A percentile compares a stretch with the other conserved stretches of the same genome.
These are phyloP conservation scores for Leucoma salicis DNA, from an alignment of 2,888 invertebrate genomes.

Conservation along the genomic window DNA sequence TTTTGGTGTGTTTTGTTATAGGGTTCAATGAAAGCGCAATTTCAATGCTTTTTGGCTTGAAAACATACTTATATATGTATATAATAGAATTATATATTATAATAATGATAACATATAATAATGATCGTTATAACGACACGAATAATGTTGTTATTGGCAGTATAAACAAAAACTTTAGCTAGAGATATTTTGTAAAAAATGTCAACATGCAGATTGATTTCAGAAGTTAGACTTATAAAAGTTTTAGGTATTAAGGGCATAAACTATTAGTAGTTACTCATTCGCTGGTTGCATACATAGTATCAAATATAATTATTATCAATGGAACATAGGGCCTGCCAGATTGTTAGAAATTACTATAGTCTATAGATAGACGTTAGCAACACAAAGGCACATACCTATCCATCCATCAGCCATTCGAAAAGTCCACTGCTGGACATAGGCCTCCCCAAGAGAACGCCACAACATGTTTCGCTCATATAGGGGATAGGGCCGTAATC, in stretches of 20 bases:
- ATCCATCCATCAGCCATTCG: no score
- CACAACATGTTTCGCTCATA: no score
- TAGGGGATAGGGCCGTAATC: no score
- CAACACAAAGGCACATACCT: no score
- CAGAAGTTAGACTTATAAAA: conserved; percentile 12
- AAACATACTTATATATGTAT: conserved; percentile 34
- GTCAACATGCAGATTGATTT: background rate
- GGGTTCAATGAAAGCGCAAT: conserved; percentile 31
- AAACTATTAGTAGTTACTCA: conserved; percentile 40
- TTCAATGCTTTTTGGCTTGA: conserved; percentile 50
- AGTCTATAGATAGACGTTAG: no score
- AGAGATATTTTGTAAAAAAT: conserved; percentile 35
- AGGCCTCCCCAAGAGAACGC: no score
- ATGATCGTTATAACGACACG: conserved; percentile 28
- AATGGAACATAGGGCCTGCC: no score
- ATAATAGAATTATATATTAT: conserved; percentile 24
- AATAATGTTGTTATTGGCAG: conserved; percentile 21
- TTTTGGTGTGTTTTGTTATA: conserved; percentile 32
- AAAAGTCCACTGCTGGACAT: no score
- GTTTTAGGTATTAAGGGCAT: conserved; percentile 43
- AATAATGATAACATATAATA: conserved; percentile 14
- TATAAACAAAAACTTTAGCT: conserved; percentile 35
- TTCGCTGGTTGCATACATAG: conserved; percentile 34
- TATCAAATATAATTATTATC: background rate
- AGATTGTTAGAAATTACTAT: no score